Evolutionary conservation across 1,140 invertebrate species (phyloP), one percentile per base, ranked within the genome.

Genomic region (Oryctes rhinoceros): DNA sequence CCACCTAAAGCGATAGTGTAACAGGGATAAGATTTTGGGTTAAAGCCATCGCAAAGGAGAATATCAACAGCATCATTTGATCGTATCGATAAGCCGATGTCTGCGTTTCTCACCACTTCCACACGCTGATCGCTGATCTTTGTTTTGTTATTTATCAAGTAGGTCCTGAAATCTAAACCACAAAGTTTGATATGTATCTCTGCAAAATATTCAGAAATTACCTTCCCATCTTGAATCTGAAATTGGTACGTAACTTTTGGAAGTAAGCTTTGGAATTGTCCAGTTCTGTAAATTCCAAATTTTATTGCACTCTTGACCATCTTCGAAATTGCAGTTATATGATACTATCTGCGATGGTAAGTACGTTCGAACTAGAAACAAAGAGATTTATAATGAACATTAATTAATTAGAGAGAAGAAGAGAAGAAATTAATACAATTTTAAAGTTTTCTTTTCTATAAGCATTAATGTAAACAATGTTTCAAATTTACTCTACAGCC

Each of bases 211-310:
- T 15, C 10, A 4, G 11, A n/a, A 44, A 47, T 76, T 76, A 76
- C 75, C 75, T 48, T 76, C 75, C 75, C 75, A 76, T 47, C 75
- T 44, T 7, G 37, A 5, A 76, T 76, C 75, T 9, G 47, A 48
- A 35, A 76, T 76, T 30, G 75, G 37, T n/a, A 20, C 47, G n/a
- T 76, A 76, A 15, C 48, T 76, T 24, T 47, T 76, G 4, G 37
- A 15, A 48, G 37, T 76, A 18, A 13, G 10, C 10, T 5, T 49
- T 10, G 75, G 20, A 15, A 44, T 76, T 13, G 1, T 44, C 75
- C 75, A 76, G 9, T 47, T 76, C 10, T 76, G 37, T 18, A 49
- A 76, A 5, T 76, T 48, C 39, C 47, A 76, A 18, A 47, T 47
- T 47, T 76, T 76, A 47, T 18, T 76, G 37, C 75, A 76, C 5